These are phyloP conservation scores for Trichonephila clavipes DNA, from an alignment of 1,140 invertebrate species.

Conservation along the genomic window DNA sequence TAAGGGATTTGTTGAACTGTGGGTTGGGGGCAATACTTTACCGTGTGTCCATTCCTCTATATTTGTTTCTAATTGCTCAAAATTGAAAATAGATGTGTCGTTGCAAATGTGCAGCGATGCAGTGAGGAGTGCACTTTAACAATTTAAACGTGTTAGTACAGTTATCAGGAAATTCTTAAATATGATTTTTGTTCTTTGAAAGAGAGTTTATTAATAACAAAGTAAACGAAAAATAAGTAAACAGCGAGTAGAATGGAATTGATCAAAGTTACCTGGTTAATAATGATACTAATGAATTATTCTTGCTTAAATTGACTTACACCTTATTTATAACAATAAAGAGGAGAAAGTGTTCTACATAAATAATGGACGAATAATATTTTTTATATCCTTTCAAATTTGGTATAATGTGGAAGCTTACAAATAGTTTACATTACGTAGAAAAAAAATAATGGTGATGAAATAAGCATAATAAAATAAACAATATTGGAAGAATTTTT, in stretches of 20 bases:
- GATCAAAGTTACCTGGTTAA: not conserved
- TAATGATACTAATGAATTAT: not conserved
- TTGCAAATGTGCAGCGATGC: not conserved
- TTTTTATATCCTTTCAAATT: too few species aligned
- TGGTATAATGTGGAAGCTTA: too few species aligned
- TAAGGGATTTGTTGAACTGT: not conserved
- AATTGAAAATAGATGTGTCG: not conserved
- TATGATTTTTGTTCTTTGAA: not conserved
- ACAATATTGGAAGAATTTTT: too few species aligned
- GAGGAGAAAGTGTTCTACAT: too few species aligned
- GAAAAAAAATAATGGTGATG: too few species aligned
- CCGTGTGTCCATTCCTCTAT: not conserved
- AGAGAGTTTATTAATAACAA: not conserved
- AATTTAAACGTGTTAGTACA: constrained; percentile 54
- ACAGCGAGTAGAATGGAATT: not conserved
- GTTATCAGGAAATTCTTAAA: not conserved
- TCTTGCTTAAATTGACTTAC: not conserved
- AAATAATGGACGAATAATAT: too few species aligned
- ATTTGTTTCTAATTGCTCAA: not conserved
- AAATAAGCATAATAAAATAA: too few species aligned
- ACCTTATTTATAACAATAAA: too few species aligned
- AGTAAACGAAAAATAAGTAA: not conserved
- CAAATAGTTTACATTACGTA: too few species aligned
- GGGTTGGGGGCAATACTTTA: not conserved
- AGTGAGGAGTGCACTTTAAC: constrained; percentile 27